A percentile compares a stretch with the other conserved stretches of the same genome.
Conservation (phyloP, 2,888 invertebrate genomes). For the Eupithecia tripunctaria region DNA sequence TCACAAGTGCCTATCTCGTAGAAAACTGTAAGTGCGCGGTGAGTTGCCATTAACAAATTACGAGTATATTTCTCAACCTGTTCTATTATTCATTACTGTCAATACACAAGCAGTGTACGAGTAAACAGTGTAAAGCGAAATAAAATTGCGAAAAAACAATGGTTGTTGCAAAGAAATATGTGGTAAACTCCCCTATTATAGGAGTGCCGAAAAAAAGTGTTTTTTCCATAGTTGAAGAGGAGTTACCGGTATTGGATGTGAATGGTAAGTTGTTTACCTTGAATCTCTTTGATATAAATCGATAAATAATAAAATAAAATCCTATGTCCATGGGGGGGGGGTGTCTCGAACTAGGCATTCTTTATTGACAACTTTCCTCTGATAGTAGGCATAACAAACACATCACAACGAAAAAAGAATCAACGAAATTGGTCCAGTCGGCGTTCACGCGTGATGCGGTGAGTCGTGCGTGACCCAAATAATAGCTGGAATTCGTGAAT, state of each 20-base stretch:
- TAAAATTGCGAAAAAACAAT: conserved; percentile 53
- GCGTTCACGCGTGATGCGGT: too few relatives aligned
- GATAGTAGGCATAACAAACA: too few relatives aligned
- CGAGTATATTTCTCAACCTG: neutral
- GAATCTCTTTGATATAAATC: neutral
- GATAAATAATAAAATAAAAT: too few relatives aligned
- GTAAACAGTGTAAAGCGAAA: neutral
- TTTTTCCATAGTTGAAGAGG: conserved; percentile 86
- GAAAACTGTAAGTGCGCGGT: neutral
- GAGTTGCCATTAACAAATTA: neutral
- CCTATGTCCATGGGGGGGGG: too few relatives aligned
- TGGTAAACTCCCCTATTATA: conserved; percentile 83
- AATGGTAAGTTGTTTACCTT: conserved; percentile 80
- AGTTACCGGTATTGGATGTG: conserved; percentile 83
- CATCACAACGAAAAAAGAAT: too few relatives aligned
- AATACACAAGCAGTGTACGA: neutral
- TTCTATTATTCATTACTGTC: neutral
- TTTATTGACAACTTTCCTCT: too few relatives aligned
- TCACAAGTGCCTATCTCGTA: neutral
- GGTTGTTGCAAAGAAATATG: conserved; percentile 85
- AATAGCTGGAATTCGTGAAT: too few relatives aligned
- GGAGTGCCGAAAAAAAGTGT: conserved; percentile 86
- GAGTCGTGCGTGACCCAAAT: too few relatives aligned
- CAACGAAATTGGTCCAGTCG: too few relatives aligned
- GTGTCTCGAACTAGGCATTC: too few relatives aligned